These are phyloP conservation scores for Conus canariensis DNA, from an alignment of 2,888 invertebrate genomes.

Conservation along the genomic window DNA sequence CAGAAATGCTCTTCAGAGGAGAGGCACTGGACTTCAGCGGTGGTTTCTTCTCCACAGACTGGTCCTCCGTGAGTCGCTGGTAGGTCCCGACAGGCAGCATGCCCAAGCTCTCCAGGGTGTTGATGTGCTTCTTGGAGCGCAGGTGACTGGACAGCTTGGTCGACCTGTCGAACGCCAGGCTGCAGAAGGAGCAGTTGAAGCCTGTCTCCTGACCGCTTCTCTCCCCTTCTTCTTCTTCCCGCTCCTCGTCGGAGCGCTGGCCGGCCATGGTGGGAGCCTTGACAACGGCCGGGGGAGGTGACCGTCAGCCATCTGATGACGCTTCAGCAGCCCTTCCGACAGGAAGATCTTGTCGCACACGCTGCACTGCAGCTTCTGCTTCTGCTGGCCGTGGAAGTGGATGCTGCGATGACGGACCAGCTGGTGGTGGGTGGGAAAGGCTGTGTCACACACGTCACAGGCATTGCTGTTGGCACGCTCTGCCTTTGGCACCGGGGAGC, in stretches of 20 bases:
- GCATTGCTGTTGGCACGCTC: neutral
- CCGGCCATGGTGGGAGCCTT: constrained; percentile 31
- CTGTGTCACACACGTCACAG: constrained; percentile 42
- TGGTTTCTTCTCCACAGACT: constrained; percentile 1
- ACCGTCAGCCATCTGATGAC: constrained; percentile 39
- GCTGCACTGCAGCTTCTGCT: constrained; percentile 88
- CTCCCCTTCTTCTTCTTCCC: constrained; percentile 12
- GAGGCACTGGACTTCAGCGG: neutral
- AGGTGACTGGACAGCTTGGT: constrained; percentile 83
- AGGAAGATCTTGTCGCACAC: constrained; percentile 94
- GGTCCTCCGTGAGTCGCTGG: constrained; percentile 79
- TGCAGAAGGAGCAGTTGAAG: constrained; percentile 38
- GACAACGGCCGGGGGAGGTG: constrained; percentile 37
- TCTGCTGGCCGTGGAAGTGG: constrained; percentile 90
- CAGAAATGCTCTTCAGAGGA: neutral
- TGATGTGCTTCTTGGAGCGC: constrained; percentile 96
- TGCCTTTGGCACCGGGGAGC: neutral
- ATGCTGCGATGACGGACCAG: constrained; percentile 95
- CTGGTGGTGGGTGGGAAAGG: constrained; percentile 87
- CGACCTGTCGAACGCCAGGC: constrained; percentile 33
- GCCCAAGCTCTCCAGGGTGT: constrained; percentile 93
- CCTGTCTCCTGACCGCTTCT: neutral
- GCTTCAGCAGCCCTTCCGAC: constrained; percentile 88
- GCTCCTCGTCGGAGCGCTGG: constrained; percentile 22
- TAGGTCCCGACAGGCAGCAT: constrained; percentile 96